A percentile compares a stretch with the other conserved stretches of the same genome.
These are phyloP conservation scores for Benthosema pterotum DNA, from an alignment of 2,797 vertebrate genomes.

Conservation along the genomic window DNA sequence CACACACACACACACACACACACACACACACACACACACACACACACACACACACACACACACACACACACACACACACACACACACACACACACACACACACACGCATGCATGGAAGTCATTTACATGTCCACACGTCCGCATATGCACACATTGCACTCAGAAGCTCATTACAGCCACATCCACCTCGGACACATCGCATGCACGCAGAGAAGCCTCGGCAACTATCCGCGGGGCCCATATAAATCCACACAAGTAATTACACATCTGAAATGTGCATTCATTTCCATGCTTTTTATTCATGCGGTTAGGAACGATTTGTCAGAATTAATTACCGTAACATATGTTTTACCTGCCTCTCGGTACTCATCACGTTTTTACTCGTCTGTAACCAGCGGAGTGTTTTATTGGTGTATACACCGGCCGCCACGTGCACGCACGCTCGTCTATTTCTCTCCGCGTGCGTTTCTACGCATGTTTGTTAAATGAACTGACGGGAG, in stretches of 20 bases:
- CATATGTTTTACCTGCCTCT: conserved; percentile 44
- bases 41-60: no score
- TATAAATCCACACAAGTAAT: conserved; percentile 71
- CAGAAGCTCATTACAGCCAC: background rate
- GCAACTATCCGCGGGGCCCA: conserved; percentile 31
- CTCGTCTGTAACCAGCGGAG: conserved; percentile 26
- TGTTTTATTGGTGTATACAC: no score
- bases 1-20: no score
- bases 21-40: no score
- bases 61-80: no score
- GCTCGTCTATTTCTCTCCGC: no score
- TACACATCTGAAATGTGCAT: conserved; percentile 29
- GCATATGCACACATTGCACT: background rate
- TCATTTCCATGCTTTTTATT: conserved; percentile 59
- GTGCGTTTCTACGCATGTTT: conserved; percentile 9
- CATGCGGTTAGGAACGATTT: conserved; percentile 65
- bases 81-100: no score
- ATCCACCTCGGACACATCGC: no score
- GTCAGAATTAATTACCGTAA: conserved; percentile 71
- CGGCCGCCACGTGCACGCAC: background rate
- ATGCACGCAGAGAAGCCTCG: conserved; percentile 10
- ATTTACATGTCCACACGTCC: conserved; percentile 8
- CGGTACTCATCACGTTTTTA: conserved; percentile 22
- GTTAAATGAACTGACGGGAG: no score
- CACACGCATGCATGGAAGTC: no score